phyloP scores from a whole-genome alignment of 1,140 invertebrate genomes.

The Bombus terrestris region DNA sequence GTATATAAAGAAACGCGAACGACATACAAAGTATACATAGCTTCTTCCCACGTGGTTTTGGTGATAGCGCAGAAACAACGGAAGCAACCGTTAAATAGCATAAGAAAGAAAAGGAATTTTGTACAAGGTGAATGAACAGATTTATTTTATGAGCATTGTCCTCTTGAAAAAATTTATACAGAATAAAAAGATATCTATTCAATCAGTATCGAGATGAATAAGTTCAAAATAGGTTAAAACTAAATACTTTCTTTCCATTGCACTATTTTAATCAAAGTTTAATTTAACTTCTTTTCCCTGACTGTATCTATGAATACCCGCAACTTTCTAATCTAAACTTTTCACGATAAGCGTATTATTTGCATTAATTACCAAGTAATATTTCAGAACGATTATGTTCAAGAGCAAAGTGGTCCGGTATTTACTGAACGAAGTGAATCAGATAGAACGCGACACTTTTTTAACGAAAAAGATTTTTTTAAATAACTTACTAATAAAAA shows the following conservation, averaged over 20 bases:
- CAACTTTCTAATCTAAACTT: conserved; percentile 46
- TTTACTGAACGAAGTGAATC: neutral
- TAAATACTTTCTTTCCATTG: conserved; percentile 36
- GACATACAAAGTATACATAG: no score
- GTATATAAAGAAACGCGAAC: no score
- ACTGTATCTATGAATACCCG: conserved; percentile 6
- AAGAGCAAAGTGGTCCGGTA: neutral
- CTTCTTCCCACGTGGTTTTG: conserved; percentile 2
- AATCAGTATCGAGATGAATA: neutral
- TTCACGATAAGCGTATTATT: conserved; percentile 36
- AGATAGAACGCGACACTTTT: neutral
- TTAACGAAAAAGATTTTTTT: neutral
- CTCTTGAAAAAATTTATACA: neutral
- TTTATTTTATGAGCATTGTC: no score
- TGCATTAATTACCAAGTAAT: conserved; percentile 48
- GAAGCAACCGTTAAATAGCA: neutral
- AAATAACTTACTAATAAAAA: neutral
- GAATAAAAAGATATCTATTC: neutral
- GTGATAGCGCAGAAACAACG: neutral
- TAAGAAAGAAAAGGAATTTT: neutral
- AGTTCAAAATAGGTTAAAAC: conserved; percentile 20
- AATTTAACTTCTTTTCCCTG: conserved; percentile 57
- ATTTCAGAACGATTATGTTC: neutral
- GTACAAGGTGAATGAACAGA: neutral
- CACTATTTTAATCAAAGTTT: conserved; percentile 54